Evolutionary conservation across 2,888 invertebrate genomes (phyloP), one percentile per base, ranked within the genome.

Genomic region (Teinopalpus imperialis): DNA sequence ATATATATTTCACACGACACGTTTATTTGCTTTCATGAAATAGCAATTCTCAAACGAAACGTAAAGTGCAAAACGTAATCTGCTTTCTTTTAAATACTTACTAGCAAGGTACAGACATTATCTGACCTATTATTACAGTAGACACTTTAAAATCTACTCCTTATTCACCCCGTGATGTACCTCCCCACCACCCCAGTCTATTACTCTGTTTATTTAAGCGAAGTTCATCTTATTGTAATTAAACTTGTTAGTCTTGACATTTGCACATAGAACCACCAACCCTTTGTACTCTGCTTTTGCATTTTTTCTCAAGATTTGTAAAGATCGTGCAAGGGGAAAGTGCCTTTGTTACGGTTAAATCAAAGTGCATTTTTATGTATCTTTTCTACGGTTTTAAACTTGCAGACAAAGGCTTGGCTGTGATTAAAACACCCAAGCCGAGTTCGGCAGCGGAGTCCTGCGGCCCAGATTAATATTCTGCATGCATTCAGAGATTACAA

Each of bases 381-480:
- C 4, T 7, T 20, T 20, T n/a, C 13, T 16, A 10, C 13, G 9
- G 32, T 45, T 21, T 21, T 32, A 45, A 45, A 32, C 34, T 45
- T 32, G 21, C 45, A 45, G 29, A 45, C 45, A 45, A 45, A 45
- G 40, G 40, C 45, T 21, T 27, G 8, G 32, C 23, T 34, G 18
- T 40, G 45, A 45, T 45, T 45, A 45, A 45, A 45, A 45, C 44
- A 45, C 39, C 39, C 44, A 16, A 10, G 9, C 9, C 43, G 35
- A 14, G 27, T 45, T 45, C 34, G 45, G 39, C 34, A 40, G 31
- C 27, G 39, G 27, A 40, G 45, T 45, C 40, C 45, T 45, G 39
- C 45, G 21, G 39, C 45, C 40, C 32, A 45, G 45, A 45, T 45
- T 45, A 40, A 45, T 40, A 45, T 45, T 45, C 39, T 32, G 45